Conservation (phyloP, 2,797 vertebrate genomes). For the Sebastes cheni region DNA sequence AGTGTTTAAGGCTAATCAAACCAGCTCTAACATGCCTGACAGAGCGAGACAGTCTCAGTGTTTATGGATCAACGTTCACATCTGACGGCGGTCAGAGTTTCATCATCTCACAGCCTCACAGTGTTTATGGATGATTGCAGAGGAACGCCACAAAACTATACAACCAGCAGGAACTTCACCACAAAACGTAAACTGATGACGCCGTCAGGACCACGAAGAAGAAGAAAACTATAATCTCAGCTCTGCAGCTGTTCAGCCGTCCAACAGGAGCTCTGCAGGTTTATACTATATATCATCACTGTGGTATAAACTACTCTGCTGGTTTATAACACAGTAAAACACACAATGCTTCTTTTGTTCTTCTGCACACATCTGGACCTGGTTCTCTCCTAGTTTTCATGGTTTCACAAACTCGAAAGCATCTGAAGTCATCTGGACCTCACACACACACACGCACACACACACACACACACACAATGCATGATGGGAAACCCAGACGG, state of each 20-base stretch:
- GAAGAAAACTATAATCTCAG: neutral
- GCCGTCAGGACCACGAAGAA: too few species aligned
- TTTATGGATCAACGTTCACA: too few species aligned
- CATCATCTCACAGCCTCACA: neutral
- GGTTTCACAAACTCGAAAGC: slow-evolving; percentile 34
- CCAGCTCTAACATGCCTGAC: neutral
- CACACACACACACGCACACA: neutral
- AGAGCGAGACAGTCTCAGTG: neutral
- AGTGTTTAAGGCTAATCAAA: neutral
- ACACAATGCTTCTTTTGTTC: neutral
- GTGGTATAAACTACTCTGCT: neutral
- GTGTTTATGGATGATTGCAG: neutral
- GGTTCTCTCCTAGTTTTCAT: slow-evolving; percentile 12
- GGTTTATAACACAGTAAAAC: neutral
- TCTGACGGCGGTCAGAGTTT: too few species aligned
- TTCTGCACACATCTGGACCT: neutral
- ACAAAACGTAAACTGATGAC: neutral
- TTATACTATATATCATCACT: neutral
- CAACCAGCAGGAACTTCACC: neutral
- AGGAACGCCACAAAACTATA: neutral
- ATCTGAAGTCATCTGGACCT: slow-evolving; percentile 21
- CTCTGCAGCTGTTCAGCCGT: neutral
- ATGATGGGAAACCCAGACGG: slow-evolving; percentile 47
- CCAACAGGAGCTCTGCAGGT: neutral
- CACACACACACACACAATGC: neutral